Evolutionary conservation across 2,888 invertebrate genomes (phyloP).

Genomic region (Caenorhabditis parvicauda): DNA sequence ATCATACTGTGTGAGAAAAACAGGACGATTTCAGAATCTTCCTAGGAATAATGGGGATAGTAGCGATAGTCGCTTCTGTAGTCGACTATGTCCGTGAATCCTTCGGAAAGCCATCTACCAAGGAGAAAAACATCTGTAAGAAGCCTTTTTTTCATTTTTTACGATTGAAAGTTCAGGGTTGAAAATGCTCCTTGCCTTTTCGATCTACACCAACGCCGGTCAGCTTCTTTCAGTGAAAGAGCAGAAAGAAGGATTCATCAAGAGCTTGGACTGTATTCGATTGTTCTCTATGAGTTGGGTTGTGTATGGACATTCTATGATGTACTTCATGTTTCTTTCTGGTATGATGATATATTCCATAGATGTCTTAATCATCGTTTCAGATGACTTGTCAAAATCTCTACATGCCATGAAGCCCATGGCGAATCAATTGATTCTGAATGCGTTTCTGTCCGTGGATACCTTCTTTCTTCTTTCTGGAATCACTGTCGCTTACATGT

Average conservation of each 20-base stretch:
- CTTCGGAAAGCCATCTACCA: slow-evolving; percentile 11
- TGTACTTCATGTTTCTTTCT: background rate
- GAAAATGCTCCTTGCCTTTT: slow-evolving; percentile 20
- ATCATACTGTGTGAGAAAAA: background rate
- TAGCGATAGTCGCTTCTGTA: slow-evolving; percentile 8
- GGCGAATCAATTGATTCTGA: slow-evolving; percentile 11
- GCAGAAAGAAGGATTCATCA: slow-evolving; percentile 28
- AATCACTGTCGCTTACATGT: slow-evolving; percentile 38
- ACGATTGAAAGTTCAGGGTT: slow-evolving; percentile 8
- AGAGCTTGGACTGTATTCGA: slow-evolving; percentile 36
- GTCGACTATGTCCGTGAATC: slow-evolving; percentile 18
- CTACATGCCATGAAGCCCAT: slow-evolving; percentile 1
- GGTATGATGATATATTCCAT: background rate
- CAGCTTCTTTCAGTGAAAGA: slow-evolving; percentile 18
- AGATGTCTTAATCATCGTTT: slow-evolving; percentile 4
- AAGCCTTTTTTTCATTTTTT: background rate
- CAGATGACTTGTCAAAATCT: slow-evolving; percentile 9
- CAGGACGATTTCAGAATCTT: slow-evolving; percentile 11
- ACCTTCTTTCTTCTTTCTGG: slow-evolving; percentile 48
- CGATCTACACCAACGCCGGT: slow-evolving; percentile 26
- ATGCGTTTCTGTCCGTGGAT: slow-evolving; percentile 41
- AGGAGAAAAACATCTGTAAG: slow-evolving; percentile 10
- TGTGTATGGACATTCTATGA: slow-evolving; percentile 18
- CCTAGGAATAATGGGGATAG: background rate
- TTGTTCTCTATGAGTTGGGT: slow-evolving; percentile 44